A percentile compares a stretch with the other conserved stretches of the same genome.
phyloP scores from a whole-genome alignment of 2,113 vertebrate genomes.

The Malaclemys terrapin region DNA sequence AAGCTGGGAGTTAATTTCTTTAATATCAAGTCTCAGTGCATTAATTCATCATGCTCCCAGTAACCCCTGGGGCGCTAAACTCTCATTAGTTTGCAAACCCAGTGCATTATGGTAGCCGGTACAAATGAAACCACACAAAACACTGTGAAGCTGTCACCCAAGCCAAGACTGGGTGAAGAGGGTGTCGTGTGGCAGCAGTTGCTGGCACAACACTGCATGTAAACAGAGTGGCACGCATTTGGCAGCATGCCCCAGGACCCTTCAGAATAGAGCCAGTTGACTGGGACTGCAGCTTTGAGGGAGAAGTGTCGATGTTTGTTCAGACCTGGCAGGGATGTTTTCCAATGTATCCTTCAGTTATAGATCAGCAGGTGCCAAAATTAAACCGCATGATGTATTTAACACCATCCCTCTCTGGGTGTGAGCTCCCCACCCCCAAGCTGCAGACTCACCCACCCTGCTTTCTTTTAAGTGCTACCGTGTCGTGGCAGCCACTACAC shows the following conservation, averaged over 20 bases:
- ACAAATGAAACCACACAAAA: background rate
- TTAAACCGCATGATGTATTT: background rate
- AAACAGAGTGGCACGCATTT: rapidly evolving
- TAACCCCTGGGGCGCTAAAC: background rate
- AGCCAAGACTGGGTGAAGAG: background rate
- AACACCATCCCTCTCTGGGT: background rate
- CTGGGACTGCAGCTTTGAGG: background rate
- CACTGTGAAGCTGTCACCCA: rapidly evolving
- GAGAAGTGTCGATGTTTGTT: background rate
- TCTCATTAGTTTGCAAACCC: background rate
- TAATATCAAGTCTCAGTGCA: background rate
- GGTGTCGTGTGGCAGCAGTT: rapidly evolving
- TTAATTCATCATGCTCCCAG: background rate
- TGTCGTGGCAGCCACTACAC: background rate
- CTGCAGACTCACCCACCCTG: background rate
- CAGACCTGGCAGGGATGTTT: background rate
- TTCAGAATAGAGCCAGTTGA: background rate
- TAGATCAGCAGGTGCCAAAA: background rate
- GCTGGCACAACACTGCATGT: background rate
- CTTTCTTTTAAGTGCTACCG: rapidly evolving
- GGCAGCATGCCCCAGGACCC: background rate
- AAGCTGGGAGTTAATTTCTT: background rate
- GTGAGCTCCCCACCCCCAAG: background rate
- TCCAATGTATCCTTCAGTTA: background rate
- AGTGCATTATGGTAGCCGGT: background rate